These are phyloP conservation scores for Andrena dorsata DNA, from an alignment of 2,888 invertebrate genomes.

Conservation along the genomic window DNA sequence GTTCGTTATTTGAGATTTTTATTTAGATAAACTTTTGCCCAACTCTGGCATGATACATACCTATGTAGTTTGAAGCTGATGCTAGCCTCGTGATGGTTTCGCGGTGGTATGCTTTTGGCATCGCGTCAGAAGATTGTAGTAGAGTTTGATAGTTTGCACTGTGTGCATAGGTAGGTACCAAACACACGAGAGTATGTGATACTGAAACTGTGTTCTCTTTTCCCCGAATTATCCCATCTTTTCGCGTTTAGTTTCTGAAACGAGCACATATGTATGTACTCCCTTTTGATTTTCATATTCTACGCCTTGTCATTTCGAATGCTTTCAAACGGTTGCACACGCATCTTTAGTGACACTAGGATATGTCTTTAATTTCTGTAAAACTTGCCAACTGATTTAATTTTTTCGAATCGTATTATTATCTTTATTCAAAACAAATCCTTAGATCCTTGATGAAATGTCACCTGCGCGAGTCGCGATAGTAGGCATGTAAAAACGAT, in stretches of 20 bases:
- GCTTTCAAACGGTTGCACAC: slow-evolving; percentile 1
- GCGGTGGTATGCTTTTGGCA: slow-evolving; percentile 22
- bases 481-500: too few species aligned
- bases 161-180: too few species aligned
- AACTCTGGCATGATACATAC: too few species aligned
- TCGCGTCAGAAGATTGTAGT: slow-evolving; percentile 32
- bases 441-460: too few species aligned
- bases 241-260: slow-evolving; percentile 4
- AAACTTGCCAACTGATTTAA: too few species aligned
- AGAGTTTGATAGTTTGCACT: slow-evolving; percentile 20
- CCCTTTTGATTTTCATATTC: slow-evolving; percentile 1
- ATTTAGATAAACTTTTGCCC: too few species aligned
- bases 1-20: too few species aligned
- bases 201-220: slow-evolving; percentile 6
- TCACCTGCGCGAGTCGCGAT: too few species aligned
- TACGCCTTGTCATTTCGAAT: not conserved
- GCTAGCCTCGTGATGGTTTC: slow-evolving; percentile 7
- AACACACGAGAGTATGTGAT: slow-evolving; percentile 3
- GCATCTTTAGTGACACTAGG: too few species aligned
- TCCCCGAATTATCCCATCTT: slow-evolving; percentile 13
- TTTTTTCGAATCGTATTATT: too few species aligned
- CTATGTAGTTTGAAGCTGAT: slow-evolving; percentile 12
- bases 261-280: not conserved
- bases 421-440: too few species aligned
- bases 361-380: too few species aligned